Evolutionary conservation across 2,797 vertebrate species (phyloP).

Genomic region (Labeo calbasu): DNA sequence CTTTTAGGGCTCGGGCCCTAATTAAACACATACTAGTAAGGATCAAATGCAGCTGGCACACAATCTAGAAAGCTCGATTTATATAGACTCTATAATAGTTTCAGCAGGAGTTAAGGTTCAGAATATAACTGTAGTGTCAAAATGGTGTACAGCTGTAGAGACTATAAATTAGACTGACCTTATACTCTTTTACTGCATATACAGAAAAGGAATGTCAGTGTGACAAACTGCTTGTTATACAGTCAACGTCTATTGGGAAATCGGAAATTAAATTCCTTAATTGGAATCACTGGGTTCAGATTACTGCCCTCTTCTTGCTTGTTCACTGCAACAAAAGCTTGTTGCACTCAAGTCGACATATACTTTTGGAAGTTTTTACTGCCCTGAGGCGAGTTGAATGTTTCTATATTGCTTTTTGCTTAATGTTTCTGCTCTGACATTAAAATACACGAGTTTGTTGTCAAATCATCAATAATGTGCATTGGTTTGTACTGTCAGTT

Average conservation of each 20-base stretch:
- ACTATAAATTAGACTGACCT: background rate
- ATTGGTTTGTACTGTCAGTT: too few relatives aligned
- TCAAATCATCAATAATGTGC: background rate
- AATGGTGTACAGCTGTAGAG: background rate
- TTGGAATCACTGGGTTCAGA: constrained; percentile 74
- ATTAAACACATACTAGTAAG: background rate
- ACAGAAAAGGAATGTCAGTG: constrained; percentile 45
- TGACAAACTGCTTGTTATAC: constrained; percentile 18
- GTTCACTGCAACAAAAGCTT: constrained; percentile 54
- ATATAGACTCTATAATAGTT: background rate
- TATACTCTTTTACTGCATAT: background rate
- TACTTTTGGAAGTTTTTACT: constrained; percentile 56
- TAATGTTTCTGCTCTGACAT: background rate
- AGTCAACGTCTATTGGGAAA: constrained; percentile 28
- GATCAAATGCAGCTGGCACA: background rate
- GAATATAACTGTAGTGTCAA: background rate
- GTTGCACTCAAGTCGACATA: constrained; percentile 58
- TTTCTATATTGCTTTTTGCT: background rate
- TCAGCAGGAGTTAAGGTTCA: background rate
- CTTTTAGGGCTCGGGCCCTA: too few relatives aligned
- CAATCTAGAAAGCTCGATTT: background rate
- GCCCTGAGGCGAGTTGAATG: constrained; percentile 69
- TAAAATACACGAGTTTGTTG: background rate
- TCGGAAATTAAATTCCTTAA: constrained; percentile 69
- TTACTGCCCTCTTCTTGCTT: constrained; percentile 68